Base-by-base conservation (phyloP, 2,888 invertebrate genomes). In the Cantharis lateralis region DNA sequence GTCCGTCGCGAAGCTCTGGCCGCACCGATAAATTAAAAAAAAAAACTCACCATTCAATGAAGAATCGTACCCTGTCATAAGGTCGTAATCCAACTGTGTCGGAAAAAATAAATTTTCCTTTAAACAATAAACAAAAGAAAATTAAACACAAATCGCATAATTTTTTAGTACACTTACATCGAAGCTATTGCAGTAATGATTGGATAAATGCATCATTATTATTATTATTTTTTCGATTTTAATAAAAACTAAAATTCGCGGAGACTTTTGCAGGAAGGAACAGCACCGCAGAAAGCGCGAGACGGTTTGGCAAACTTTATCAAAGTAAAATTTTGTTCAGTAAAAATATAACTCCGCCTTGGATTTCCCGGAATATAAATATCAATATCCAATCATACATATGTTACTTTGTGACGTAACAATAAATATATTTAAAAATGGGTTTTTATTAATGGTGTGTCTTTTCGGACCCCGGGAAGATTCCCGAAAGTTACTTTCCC, bases 281-380 rank as follows among this genome's bases (percentile, higher is more conserved):
- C 20, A 20, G 64, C 18, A 66, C 64, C 13, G 11, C 24, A 66
- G 24, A 66, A 20, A 24, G 9, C 24, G 16, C 11, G 63, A 63
- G 20, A n/a, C 48, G n/a, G 48, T 66, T 20, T 18, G 24, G 20
- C 24, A n/a, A n/a, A 66, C 13, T 20, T 63, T 26, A 68, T 26
- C 62, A 15, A 62, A 68, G 62, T 68, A 15, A 48, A 48, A 10
- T 24, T 74, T 69, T 64, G 26, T 28, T 28, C 10, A 48, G 16
- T 68, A 69, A 76, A 62, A 76, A 62, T 28, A 13, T 73, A 70
- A 66, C 73, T 73, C 76, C 73, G 73, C 76, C 76, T 76, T 64
- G 76, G 76, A 20, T 70, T 76, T 76, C 76, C 76, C 76, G 66
- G 76, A 76, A 76, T 64, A 26, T 18, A 15, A 16, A 73, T 64